These are phyloP conservation scores for Macrophya annulata DNA, from an alignment of 2,888 invertebrate genomes.

Conservation along the genomic window DNA sequence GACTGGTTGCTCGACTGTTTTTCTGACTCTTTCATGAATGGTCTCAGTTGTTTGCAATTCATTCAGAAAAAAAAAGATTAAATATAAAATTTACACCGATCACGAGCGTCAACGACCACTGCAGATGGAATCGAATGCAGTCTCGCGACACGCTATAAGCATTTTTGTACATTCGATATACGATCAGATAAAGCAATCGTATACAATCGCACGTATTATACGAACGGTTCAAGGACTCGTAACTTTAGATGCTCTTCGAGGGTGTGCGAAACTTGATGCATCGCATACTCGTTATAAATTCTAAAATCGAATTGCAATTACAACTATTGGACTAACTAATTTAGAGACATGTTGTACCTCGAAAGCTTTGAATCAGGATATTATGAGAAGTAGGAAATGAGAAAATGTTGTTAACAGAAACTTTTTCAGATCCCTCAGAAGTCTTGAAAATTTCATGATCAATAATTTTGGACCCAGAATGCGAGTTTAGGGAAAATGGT, in stretches of 20 bases:
- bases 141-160: constrained; percentile 22
- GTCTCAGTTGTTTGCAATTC: constrained; percentile 36
- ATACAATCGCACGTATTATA: not conserved
- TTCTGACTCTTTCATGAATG: constrained; percentile 39
- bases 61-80: constrained; percentile 40
- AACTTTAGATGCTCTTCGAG: not conserved
- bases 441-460: not conserved
- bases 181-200: not conserved
- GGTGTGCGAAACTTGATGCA: not conserved
- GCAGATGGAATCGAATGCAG: constrained; percentile 12
- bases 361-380: not conserved
- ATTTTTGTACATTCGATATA: constrained; percentile 33
- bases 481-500: not conserved
- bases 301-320: not conserved
- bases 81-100: constrained; percentile 22
- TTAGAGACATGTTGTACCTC: not conserved
- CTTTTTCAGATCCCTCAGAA: not conserved
- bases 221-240: not conserved
- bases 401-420: not conserved
- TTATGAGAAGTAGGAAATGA: not conserved
- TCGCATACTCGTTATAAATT: not conserved
- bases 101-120: constrained; percentile 31
- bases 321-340: not conserved
- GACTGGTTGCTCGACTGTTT: not conserved
- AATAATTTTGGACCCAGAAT: not conserved